Evolutionary conservation across 2,797 vertebrate genomes (phyloP), one percentile per base, ranked within the genome.

Genomic region (Lutjanus argentimaculatus): DNA sequence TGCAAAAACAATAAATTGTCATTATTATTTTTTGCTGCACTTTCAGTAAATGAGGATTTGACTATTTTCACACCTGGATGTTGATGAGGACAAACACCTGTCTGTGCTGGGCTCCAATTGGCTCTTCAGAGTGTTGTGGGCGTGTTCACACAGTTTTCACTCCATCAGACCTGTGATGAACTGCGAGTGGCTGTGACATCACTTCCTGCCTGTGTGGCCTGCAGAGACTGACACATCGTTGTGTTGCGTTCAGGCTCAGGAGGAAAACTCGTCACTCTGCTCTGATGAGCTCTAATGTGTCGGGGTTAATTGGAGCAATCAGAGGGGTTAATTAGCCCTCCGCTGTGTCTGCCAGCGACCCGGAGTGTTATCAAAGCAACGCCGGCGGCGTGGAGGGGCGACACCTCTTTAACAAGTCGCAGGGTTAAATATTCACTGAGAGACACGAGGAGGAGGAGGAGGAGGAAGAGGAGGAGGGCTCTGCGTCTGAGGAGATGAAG

Each of bases 261-360:
- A 82, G 82, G 75, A 78, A 75, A 88, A 69, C 79, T 88, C 64
- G 43, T 83, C 85, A 75, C 78, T 71, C 81, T 83, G 69, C 86
- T 90, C 80, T 89, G 92, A 94, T 92, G 89, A 91, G 93, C 87
- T 85, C 89, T 94, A 96, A 96, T 92, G 95, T 94, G 93, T 95
- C 84, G 84, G 91, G 93, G 94, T 95, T 96, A 96, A 96, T 96
- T 96, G 94, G 91, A 83, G 90, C 93, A 95, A 97, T 96, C 94
- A 95, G 89, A 88, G 90, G 96, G 95, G 96, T 96, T 97, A 96
- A 96, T 93, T 94, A 96, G 90, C 88, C 85, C 78, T 85, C 63
- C 67, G 21, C 66, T 88, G 91, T 62, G 91, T 91, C 88, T 89
- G 75, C 78, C 88, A 83, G 85, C 12, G 91, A 84, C 55, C 72